Base-by-base conservation (phyloP, 2,888 invertebrate species). In the Lissocephala sabroskyi region DNA sequence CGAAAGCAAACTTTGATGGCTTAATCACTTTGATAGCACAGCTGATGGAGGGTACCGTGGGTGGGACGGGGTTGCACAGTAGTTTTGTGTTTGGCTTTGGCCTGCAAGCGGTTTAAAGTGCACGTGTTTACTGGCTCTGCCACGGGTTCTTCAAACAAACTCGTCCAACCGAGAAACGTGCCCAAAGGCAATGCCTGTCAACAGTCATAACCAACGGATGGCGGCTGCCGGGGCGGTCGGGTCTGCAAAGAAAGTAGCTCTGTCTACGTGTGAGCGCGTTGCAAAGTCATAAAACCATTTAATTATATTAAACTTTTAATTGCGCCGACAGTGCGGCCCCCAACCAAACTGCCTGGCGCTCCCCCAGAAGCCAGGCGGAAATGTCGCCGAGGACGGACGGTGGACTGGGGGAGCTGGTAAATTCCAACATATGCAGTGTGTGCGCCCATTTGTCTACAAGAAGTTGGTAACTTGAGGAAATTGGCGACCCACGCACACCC, bases 291-390 rank as follows among this genome's bases (percentile, higher is more conserved):
- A 79, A 81, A 81, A 79, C 76, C 79, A 79, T 81, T 80, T 76
- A 81, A 80, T 79, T 79, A 78, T 77, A 79, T 79, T 79, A 80
- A 81, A 81, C 80, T 81, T 81, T 81, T 81, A 81, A 81, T 81
- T 81, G 79, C 76, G 64, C 68, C 66, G 73, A 68, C 65, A 73
- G 66, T n/a, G n/a, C n/a, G n/a, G n/a, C n/a, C 56, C 59, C 49
- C 56, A 58, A 41, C 58, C 43, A 49, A 39, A 58, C 46, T 49
- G n/a, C n/a, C n/a, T n/a, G n/a, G n/a, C n/a, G n/a, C n/a, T n/a
- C n/a, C n/a, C n/a, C n/a, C n/a, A n/a, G n/a, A n/a, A n/a, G n/a
- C n/a, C 41, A 40, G 14, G 16, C 9, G 11, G 44, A n/a, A 35
- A 47, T 51, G 33, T 28, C 19, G n/a, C n/a, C n/a, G n/a, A n/a